Evolutionary conservation across 2,797 vertebrate species (phyloP), one percentile per base, ranked within the genome.

Genomic region (Epinephelus coioides): DNA sequence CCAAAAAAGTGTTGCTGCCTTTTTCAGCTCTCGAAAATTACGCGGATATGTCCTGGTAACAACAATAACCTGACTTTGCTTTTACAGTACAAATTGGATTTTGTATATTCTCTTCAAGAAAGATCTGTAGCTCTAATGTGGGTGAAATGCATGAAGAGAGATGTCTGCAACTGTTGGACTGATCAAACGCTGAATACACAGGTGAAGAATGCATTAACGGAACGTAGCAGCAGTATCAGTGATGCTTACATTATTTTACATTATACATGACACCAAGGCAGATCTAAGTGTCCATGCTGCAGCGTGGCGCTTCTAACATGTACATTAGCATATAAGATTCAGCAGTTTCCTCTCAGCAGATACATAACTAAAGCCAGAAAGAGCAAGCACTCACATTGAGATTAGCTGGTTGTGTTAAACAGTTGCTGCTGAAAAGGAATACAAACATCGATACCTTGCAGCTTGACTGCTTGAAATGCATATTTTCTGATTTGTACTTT

Each of bases 181-280:
- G 40, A 62, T 54, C 25, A 25, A 6, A 55, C 21, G 15, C 46
- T 17, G 53, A 34, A 51, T 56, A 11, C 44, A 19, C 25, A 27
- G 25, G 56, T 44, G 43, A 69, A 1, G 6, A 73, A 67, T 34
- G 54, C 73, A 76, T 25, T 40, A 73, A 60, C 50, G 72, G 46
- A 50, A 19, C 19, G n/a, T 21, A 13, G 17, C 62, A 25, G 15
- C 53, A 49, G 17, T n/a, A 15, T 53, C 56, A n/a, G 54, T 51
- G 56, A 66, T 63, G 47, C 49, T 61, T n/a, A 54, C 65, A 57
- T 30, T 38, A 38, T 19, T 57, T 40, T 63, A 43, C 51, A 67
- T 75, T 56, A 53, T 59, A 49, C 10, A 80, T 47, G 40, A 69
- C 23, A 15, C 19, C 14, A 27, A 21, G 0, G 25, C 65, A 51